Conservation (phyloP, 2,888 invertebrate species). For the Diabrotica balteata region DNA sequence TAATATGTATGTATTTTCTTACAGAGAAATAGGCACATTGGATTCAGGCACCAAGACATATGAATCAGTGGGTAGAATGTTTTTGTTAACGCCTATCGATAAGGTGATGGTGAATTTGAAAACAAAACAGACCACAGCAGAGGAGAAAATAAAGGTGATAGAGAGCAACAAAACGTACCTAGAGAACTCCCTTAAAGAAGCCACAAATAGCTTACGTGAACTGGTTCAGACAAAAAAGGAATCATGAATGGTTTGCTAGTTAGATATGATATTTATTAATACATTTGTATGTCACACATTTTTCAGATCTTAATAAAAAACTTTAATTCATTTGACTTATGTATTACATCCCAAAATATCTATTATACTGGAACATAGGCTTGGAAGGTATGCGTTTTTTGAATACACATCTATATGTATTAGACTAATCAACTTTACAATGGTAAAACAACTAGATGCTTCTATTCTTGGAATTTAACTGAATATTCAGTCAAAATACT, state of each 20-base stretch:
- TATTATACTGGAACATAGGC: too few relatives aligned
- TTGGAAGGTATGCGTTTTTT: too few relatives aligned
- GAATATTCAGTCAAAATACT: too few relatives aligned
- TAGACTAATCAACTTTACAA: too few relatives aligned
- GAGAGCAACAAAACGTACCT: constrained; percentile 81
- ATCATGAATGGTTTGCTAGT: constrained; percentile 43
- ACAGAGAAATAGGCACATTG: constrained; percentile 66
- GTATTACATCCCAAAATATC: background rate
- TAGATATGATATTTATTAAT: constrained; percentile 26
- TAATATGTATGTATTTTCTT: constrained; percentile 25
- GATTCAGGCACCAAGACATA: constrained; percentile 74
- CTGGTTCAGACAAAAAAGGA: constrained; percentile 76
- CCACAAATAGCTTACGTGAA: constrained; percentile 85
- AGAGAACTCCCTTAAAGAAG: constrained; percentile 82
- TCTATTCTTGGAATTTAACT: too few relatives aligned
- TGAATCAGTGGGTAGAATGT: constrained; percentile 86
- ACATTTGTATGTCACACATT: constrained; percentile 1
- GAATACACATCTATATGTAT: too few relatives aligned
- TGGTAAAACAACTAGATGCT: too few relatives aligned
- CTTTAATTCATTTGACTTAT: background rate
- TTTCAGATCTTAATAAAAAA: constrained; percentile 7
- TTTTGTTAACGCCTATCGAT: constrained; percentile 72
- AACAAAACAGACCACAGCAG: constrained; percentile 64
- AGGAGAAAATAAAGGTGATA: constrained; percentile 74
- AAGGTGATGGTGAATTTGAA: constrained; percentile 71